Conservation (phyloP, 2,888 invertebrate species). For the Notodonta dromedarius region DNA sequence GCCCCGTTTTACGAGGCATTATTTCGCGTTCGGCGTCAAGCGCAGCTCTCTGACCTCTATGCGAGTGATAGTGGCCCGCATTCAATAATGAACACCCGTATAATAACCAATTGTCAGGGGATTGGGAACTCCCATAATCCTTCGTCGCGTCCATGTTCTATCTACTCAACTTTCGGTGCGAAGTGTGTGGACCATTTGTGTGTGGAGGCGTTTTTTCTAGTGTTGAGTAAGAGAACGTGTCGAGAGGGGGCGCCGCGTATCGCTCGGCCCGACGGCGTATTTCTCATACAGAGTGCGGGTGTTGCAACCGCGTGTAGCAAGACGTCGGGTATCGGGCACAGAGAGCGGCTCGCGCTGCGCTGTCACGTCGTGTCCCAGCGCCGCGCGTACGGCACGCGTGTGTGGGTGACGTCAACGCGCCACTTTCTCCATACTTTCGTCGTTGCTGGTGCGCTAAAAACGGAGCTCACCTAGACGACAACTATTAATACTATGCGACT, state of each 20-base stretch:
- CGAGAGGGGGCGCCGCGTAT: slow-evolving; percentile 75
- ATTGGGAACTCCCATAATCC: slow-evolving; percentile 55
- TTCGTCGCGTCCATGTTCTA: slow-evolving; percentile 39
- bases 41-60: slow-evolving; percentile 33
- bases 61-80: slow-evolving; percentile 64
- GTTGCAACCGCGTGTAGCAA: slow-evolving; percentile 76
- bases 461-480: slow-evolving; percentile 69
- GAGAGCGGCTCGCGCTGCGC: slow-evolving; percentile 60
- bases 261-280: slow-evolving; percentile 61
- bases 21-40: slow-evolving; percentile 42
- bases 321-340: slow-evolving; percentile 63
- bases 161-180: slow-evolving; percentile 26
- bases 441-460: slow-evolving; percentile 80
- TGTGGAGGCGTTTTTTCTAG: slow-evolving; percentile 38
- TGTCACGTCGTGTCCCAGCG: slow-evolving; percentile 49
- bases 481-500: slow-evolving; percentile 72
- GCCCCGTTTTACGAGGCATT: slow-evolving; percentile 52
- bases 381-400: slow-evolving; percentile 61
- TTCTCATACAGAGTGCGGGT: slow-evolving; percentile 69
- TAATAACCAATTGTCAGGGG: slow-evolving; percentile 61
- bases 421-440: slow-evolving; percentile 84
- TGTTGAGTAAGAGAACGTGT: slow-evolving; percentile 80
- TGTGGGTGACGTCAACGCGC: slow-evolving; percentile 82
- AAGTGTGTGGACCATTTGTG: slow-evolving; percentile 24
- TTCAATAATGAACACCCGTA: slow-evolving; percentile 65